These are phyloP conservation scores for Eclectus roratus DNA, from an alignment of 2,113 vertebrate species.

Conservation along the genomic window DNA sequence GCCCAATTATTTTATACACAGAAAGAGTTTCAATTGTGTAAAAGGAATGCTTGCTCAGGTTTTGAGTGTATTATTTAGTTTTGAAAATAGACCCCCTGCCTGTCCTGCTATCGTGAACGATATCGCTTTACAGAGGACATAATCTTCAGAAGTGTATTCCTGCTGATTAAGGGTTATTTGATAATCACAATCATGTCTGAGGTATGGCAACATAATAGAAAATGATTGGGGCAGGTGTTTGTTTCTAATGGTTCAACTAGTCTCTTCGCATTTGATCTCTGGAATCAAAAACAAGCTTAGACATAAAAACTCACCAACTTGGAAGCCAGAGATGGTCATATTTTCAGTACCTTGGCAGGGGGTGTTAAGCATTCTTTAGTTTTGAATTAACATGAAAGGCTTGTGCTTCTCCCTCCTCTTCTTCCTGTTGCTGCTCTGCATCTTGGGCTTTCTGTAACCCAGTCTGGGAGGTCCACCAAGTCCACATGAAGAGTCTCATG, in stretches of 20 bases:
- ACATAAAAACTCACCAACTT: slow-evolving; percentile 67
- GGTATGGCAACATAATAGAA: not conserved
- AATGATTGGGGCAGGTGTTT: not conserved
- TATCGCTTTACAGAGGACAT: not conserved
- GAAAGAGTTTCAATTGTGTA: not conserved
- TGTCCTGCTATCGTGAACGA: not conserved
- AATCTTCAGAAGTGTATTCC: not conserved
- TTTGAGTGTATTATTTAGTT: not conserved
- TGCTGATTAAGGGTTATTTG: not conserved
- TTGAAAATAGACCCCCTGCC: not conserved
- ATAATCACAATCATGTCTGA: not conserved
- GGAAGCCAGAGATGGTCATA: slow-evolving; percentile 55
- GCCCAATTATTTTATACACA: not conserved
- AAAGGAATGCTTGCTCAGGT: not conserved
- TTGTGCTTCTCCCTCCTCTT: slow-evolving; percentile 54
- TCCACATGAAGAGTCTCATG: not conserved
- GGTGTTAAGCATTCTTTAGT: slow-evolving; percentile 35
- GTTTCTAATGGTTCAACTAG: not conserved
- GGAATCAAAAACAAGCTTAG: not conserved
- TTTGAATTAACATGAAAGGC: slow-evolving; percentile 67
- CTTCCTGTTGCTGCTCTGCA: not conserved
- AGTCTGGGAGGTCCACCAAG: not conserved
- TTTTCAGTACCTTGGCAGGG: not conserved
- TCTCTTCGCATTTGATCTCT: not conserved
- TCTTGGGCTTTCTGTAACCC: not conserved